Base-by-base conservation (phyloP, 2,888 invertebrate genomes). In the Stenodema calcarata region DNA sequence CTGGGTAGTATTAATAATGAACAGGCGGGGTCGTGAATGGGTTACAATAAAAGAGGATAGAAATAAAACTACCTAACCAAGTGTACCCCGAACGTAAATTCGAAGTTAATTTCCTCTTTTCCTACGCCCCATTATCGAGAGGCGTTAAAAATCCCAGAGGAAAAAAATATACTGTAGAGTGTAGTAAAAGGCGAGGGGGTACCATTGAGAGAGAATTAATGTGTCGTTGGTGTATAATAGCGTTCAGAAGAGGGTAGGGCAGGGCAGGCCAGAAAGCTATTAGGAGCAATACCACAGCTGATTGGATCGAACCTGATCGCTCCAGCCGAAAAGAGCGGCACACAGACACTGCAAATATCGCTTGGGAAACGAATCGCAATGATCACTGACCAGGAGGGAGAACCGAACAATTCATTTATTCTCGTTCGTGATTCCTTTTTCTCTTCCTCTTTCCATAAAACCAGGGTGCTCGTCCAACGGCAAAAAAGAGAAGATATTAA, bases 241-340 rank as follows among this genome's bases (percentile, higher is more conserved):
- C 73, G 70, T 27, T 44, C 54, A 35, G 16, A 75, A 42, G 18
- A 30, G 84, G 28, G 41, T 35, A 7, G 69, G 18, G 41, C 18
- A 18, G 18, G 84, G 75, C 23, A 18, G n/a, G 35, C 6, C 73
- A 9, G 42, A 12, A 42, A 83, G 73, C 84, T 84, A 84, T 84
- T 84, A 84, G 84, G 84, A 84, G 84, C 84, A 84, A 84, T 84
- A 84, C 75, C 84, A 73, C 84, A 84, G 84, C 70, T 84, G 84
- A 84, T 84, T 84, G 84, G 84, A 84, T 84, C 84, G 84, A 70
- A 84, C 84, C 70, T 7, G 73, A 84, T 84, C 50, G 84, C 73
- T 73, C 73, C 41, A 12, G 44, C 41, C 84, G 16, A 35, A 44
- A 41, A 69, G 27, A 69, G 81, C 18, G 76, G n/a, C 16, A n/a